phyloP scores from a whole-genome alignment of 2,797 vertebrate genomes.

The Mormyrops boulengeri region DNA sequence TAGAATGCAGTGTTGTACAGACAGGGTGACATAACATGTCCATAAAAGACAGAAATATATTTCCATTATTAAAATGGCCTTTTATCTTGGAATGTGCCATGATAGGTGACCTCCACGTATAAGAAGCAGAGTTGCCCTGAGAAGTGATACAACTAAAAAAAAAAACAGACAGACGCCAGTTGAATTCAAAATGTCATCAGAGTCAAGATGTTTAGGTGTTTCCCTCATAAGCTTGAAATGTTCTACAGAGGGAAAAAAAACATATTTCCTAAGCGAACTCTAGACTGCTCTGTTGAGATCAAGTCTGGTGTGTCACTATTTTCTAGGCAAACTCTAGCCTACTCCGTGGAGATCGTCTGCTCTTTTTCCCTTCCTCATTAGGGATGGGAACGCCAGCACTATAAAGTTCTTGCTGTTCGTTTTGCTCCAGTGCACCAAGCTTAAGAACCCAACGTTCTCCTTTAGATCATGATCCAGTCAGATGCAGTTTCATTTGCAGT shows the following conservation, averaged over 20 bases:
- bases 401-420: slow-evolving; percentile 21
- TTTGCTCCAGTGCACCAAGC: slow-evolving; percentile 32
- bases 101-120: background rate
- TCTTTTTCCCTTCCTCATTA: background rate
- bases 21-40: background rate
- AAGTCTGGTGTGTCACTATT: slow-evolving; percentile 51
- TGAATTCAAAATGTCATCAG: background rate
- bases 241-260: background rate
- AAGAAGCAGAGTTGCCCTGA: background rate
- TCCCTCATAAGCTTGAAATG: background rate
- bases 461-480: background rate
- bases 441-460: background rate
- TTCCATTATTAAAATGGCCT: background rate
- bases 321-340: slow-evolving; percentile 15
- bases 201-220: background rate
- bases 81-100: background rate
- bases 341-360: background rate
- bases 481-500: background rate
- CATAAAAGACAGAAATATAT: background rate
- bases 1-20: background rate
- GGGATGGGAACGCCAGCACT: background rate
- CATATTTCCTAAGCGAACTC: background rate
- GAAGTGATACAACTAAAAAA: background rate
- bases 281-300: slow-evolving; percentile 30
- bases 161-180: background rate